Conservation (phyloP, 1,140 invertebrate species). For the Prorops nasuta region DNA sequence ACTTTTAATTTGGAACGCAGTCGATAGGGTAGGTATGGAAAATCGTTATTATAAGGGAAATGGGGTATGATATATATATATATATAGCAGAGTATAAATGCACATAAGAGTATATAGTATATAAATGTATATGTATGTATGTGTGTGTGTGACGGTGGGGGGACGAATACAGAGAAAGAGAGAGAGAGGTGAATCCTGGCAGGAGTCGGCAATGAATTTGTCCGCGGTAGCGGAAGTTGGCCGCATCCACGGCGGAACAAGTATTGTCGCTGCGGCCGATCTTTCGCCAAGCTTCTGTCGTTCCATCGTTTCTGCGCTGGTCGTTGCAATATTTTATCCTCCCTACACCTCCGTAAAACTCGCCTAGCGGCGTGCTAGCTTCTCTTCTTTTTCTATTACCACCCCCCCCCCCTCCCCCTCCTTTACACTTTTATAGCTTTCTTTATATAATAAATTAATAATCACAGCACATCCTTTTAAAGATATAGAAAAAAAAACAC, state of each 20-base stretch:
- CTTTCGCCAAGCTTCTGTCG: slow-evolving; percentile 14
- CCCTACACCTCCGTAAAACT: background rate
- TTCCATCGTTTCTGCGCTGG: slow-evolving; percentile 13
- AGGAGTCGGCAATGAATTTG: slow-evolving; percentile 21
- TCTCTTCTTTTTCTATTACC: too few relatives aligned
- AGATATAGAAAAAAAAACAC: too few relatives aligned
- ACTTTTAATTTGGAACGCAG: background rate
- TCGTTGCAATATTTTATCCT: slow-evolving; percentile 29
- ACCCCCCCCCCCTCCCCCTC: background rate
- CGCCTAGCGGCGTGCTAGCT: too few relatives aligned
- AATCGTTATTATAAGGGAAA: slow-evolving; percentile 35
- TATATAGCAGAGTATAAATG: too few relatives aligned
- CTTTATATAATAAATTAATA: too few relatives aligned
- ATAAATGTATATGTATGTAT: too few relatives aligned
- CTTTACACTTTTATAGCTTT: background rate
- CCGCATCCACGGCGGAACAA: slow-evolving; percentile 2
- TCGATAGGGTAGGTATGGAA: slow-evolving; percentile 26
- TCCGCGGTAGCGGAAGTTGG: background rate
- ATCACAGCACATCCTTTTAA: too few relatives aligned
- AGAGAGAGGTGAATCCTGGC: background rate
- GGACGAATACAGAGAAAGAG: background rate
- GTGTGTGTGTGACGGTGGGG: too few relatives aligned
- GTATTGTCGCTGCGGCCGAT: slow-evolving; percentile 15
- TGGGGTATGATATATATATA: too few relatives aligned
- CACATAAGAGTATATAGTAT: too few relatives aligned